Base-by-base conservation (phyloP, 2,797 vertebrate species). In the Lepidocolaptes lacrymiger region DNA sequence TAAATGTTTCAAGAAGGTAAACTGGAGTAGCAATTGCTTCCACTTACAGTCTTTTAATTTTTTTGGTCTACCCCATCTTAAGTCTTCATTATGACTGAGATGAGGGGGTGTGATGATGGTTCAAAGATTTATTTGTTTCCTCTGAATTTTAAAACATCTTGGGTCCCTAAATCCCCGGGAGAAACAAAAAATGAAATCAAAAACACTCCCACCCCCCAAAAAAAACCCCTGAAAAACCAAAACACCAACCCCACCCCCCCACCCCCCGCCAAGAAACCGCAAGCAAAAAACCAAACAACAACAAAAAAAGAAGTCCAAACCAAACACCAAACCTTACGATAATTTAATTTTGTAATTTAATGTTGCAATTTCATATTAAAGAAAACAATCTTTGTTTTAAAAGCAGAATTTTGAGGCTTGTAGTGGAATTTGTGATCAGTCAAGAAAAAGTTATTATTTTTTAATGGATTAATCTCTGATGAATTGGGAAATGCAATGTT, bases 1-100 rank as follows among this genome's bases (percentile, higher is more conserved):
- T 51, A 67, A 67, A 72, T 92, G 75, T 85, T 90, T 72, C 44
- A 88, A 85, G n/a, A 72, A 64, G 10, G 9, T 51, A 51, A 67
- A 11, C 12, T 56, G 41, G 24, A 88, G 5, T 20, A 85, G 14
- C 7, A 64, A 37, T 64, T 32, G 0, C 39, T 82, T 88, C 62
- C 15, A 32, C 43, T 48, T 87, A 30, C 36, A 85, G 55, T 9
- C 1, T 77, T 49, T 48, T 56, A 2, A 7, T 21, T 56, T 86
- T 68, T 81, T 71, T 79, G 26, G 5, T 43, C 7, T 62, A 20
- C 5, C 2, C 7, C 39, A 44, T 12, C 4, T 73, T 78, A 56
- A 69, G 22, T 12, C 6, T 71, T 67, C 51, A 34, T 71, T 79
- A 2, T 12, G 4, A 9, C 12, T 68, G 23, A 63, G 8, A 27